Percentiles rank a stretch among this genome's conserved stretches.
Evolutionary conservation across 2,113 vertebrate species (phyloP).

Genomic region (Pelvicachromis taeniatus): DNA sequence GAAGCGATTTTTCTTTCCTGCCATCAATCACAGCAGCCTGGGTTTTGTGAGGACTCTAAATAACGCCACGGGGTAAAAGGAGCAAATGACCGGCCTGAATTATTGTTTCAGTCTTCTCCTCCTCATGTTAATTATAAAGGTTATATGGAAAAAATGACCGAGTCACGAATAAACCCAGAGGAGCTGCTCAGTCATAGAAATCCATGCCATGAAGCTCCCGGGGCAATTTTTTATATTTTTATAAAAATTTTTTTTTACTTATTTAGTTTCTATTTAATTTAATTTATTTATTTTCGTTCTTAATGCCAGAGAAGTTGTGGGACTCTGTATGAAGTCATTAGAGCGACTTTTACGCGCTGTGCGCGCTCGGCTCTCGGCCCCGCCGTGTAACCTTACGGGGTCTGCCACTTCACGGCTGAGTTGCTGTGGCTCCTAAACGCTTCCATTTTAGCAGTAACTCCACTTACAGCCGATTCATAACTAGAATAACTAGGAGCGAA

Average conservation of each 20-base stretch:
- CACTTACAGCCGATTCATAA: no score
- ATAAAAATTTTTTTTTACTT: neutral
- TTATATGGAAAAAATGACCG: neutral
- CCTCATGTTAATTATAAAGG: neutral
- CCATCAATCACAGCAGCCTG: neutral
- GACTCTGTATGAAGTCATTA: no score
- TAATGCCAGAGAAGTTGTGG: no score
- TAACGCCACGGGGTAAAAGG: neutral
- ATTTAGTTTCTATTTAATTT: neutral
- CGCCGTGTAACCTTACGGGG: no score
- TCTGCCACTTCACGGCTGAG: no score
- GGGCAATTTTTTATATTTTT: accelerated
- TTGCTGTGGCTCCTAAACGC: no score
- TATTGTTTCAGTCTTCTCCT: neutral
- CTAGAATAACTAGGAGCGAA: neutral
- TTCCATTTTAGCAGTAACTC: no score
- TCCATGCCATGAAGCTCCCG: neutral
- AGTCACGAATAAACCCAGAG: neutral
- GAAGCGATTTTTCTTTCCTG: neutral
- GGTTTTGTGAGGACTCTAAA: neutral
- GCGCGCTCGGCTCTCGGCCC: no score
- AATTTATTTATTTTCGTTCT: neutral
- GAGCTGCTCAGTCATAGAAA: neutral
- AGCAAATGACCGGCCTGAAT: neutral
- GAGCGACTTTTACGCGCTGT: no score